phyloP scores from a whole-genome alignment of 64 coral and sea anemone genomes.

The Pachyseris speciosa region DNA sequence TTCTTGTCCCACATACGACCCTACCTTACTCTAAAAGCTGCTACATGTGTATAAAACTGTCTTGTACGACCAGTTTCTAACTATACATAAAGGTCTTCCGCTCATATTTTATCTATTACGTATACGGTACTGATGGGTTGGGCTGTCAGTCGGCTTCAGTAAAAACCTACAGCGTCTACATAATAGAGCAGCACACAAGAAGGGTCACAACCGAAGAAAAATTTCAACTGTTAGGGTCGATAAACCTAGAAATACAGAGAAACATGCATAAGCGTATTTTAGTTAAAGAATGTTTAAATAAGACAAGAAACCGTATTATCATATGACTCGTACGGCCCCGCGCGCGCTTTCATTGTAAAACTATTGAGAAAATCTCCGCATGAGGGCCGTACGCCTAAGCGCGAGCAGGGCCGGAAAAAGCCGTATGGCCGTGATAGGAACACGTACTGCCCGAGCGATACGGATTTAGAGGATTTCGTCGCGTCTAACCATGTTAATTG shows the following conservation, averaged over 20 bases:
- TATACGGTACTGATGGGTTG: slow-evolving; percentile 31
- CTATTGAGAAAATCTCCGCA: no score
- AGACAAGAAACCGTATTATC: not conserved
- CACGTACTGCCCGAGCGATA: no score
- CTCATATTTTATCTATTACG: no score
- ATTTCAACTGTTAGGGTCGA: not conserved
- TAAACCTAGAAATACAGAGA: not conserved
- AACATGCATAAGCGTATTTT: not conserved
- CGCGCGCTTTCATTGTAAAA: no score
- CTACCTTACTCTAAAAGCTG: slow-evolving; percentile 53
- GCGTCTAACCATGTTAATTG: no score
- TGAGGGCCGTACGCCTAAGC: no score
- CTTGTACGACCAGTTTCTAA: slow-evolving; percentile 15
- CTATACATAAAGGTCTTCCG: no score
- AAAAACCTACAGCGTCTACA: slow-evolving; percentile 30
- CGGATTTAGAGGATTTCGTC: no score
- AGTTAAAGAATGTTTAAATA: not conserved
- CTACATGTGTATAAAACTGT: slow-evolving; percentile 50
- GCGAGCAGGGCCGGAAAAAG: no score
- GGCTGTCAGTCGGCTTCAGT: not conserved
- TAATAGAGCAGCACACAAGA: slow-evolving; percentile 22
- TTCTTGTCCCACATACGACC: slow-evolving; percentile 53
- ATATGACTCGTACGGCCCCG: no score
- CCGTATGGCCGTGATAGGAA: no score
- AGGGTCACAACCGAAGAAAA: not conserved